These are phyloP conservation scores for Microctenopoma lineatum DNA, from an alignment of 2,797 vertebrate species.

Conservation along the genomic window DNA sequence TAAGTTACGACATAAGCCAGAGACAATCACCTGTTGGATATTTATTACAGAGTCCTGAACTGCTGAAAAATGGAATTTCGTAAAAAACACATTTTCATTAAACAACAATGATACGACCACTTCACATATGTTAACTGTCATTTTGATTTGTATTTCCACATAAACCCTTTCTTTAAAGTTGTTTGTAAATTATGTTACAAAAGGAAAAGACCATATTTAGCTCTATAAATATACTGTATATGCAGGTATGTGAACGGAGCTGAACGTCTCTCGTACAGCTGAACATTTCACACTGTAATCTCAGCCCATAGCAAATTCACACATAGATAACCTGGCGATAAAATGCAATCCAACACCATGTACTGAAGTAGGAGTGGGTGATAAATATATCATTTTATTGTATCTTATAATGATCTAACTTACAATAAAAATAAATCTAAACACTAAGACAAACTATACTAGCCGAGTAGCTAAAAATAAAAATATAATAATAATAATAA, in stretches of 20 bases:
- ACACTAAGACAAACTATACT: no score
- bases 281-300: slow-evolving; percentile 10
- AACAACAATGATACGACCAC: background rate
- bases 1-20: slow-evolving; percentile 22
- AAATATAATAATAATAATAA: no score
- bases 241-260: background rate
- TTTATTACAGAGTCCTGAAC: background rate
- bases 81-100: slow-evolving; percentile 1
- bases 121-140: background rate
- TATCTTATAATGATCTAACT: no score
- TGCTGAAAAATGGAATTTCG: background rate
- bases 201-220: background rate
- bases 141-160: background rate
- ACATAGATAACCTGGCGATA: slow-evolving; percentile 6
- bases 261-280: slow-evolving; percentile 7
- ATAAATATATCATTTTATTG: no score
- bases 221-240: background rate
- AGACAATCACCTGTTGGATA: slow-evolving; percentile 4
- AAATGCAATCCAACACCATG: background rate
- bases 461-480: no score
- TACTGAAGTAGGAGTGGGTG: no score
- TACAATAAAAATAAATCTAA: no score
- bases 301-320: background rate
- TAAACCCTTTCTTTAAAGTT: background rate
- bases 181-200: background rate